phyloP scores from a whole-genome alignment of 2,113 vertebrate genomes.

The Psilopsiagon aurifrons region DNA sequence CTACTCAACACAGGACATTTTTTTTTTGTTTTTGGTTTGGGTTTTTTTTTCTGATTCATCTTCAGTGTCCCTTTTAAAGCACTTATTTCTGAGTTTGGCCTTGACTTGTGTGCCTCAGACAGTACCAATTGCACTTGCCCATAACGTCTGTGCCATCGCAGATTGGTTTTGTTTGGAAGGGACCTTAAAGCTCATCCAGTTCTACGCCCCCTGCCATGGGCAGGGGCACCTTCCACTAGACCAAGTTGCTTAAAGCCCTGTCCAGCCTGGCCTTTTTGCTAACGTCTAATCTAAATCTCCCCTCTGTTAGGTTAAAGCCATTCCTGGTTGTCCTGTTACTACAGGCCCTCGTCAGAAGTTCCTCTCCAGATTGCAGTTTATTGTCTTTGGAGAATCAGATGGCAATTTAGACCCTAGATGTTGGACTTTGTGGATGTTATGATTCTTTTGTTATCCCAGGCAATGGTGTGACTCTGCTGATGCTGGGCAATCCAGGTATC shows the following conservation, averaged over 20 bases:
- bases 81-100: neutral
- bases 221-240: neutral
- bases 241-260: neutral
- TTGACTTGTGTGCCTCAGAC: neutral
- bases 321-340: neutral
- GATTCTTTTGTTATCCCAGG: neutral
- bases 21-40: too few species aligned
- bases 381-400: neutral
- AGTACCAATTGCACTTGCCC: neutral
- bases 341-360: neutral
- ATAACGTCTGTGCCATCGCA: neutral
- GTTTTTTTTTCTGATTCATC: neutral
- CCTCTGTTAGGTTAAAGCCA: neutral
- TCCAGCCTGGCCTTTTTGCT: neutral
- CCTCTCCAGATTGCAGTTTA: neutral
- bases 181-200: neutral
- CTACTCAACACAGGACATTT: neutral
- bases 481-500: neutral
- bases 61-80: neutral
- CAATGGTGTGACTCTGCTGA: neutral
- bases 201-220: neutral
- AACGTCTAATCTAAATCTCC: neutral
- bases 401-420: neutral
- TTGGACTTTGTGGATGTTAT: neutral
- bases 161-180: neutral